These are phyloP conservation scores for Enteromius treurensis DNA, from an alignment of 2,797 vertebrate genomes.

Conservation along the genomic window DNA sequence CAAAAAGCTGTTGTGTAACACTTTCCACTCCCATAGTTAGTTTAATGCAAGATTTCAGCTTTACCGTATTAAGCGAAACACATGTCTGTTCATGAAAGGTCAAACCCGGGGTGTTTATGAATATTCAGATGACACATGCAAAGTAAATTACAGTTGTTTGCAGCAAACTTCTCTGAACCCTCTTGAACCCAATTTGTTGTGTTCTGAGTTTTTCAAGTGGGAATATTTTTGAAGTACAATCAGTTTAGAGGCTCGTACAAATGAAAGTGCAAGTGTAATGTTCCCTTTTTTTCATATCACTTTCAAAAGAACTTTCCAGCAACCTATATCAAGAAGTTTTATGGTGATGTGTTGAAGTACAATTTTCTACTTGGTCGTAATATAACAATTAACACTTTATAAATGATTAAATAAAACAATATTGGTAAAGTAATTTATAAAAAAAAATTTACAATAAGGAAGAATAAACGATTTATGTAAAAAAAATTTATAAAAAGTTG, in stretches of 20 bases:
- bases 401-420: not conserved
- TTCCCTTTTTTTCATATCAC: conserved; percentile 39
- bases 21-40: conserved; percentile 15
- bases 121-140: conserved; percentile 61
- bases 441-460: not conserved
- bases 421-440: not conserved
- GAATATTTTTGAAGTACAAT: conserved; percentile 55
- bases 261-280: conserved; percentile 39
- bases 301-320: conserved; percentile 10
- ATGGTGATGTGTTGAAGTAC: not conserved
- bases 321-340: not conserved
- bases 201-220: conserved; percentile 57
- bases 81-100: conserved; percentile 57
- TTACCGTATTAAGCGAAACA: conserved; percentile 45
- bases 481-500: too few relatives aligned
- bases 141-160: conserved; percentile 62
- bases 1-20: conserved; percentile 4
- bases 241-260: conserved; percentile 38
- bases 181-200: conserved; percentile 60
- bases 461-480: not conserved
- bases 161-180: conserved; percentile 56
- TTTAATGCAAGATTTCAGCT: conserved; percentile 39
- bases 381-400: not conserved
- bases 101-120: conserved; percentile 60
- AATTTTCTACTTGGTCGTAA: not conserved